Conservation (phyloP, 2,113 vertebrate genomes). For the Dromas ardeola region DNA sequence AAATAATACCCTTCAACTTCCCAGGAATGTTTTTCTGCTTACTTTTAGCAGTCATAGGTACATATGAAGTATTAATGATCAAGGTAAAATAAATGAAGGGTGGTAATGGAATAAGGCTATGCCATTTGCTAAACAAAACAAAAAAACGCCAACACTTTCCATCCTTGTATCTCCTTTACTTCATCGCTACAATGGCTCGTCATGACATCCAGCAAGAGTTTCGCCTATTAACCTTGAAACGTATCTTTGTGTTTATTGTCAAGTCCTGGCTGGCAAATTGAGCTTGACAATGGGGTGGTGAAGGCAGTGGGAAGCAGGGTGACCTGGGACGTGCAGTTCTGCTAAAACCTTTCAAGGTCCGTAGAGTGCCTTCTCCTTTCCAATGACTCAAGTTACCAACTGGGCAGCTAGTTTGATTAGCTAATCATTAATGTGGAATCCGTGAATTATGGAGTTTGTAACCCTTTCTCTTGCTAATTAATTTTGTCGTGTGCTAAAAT, state of each 20-base stretch:
- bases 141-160: background rate
- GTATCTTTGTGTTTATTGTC: slow-evolving; percentile 63
- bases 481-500: background rate
- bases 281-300: slow-evolving; percentile 57
- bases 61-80: background rate
- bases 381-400: slow-evolving; percentile 58
- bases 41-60: background rate
- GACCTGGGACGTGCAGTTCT: slow-evolving; percentile 66
- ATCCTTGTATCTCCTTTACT: background rate
- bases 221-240: slow-evolving; percentile 61
- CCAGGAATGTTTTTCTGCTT: background rate
- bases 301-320: slow-evolving; percentile 49
- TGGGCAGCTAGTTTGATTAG: background rate
- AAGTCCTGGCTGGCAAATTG: slow-evolving; percentile 57
- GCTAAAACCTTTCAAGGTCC: slow-evolving; percentile 51
- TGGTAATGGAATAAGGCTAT: background rate
- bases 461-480: slow-evolving; percentile 39
- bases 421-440: slow-evolving; percentile 53
- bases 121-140: background rate
- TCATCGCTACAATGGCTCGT: background rate
- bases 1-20: slow-evolving; percentile 30
- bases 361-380: slow-evolving; percentile 57
- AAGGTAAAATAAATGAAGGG: background rate
- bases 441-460: background rate
- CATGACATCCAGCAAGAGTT: slow-evolving; percentile 29